A percentile compares a stretch with the other conserved stretches of the same genome.
phyloP scores from a whole-genome alignment of 2,797 vertebrate genomes.

The Sebastes flavidus region DNA sequence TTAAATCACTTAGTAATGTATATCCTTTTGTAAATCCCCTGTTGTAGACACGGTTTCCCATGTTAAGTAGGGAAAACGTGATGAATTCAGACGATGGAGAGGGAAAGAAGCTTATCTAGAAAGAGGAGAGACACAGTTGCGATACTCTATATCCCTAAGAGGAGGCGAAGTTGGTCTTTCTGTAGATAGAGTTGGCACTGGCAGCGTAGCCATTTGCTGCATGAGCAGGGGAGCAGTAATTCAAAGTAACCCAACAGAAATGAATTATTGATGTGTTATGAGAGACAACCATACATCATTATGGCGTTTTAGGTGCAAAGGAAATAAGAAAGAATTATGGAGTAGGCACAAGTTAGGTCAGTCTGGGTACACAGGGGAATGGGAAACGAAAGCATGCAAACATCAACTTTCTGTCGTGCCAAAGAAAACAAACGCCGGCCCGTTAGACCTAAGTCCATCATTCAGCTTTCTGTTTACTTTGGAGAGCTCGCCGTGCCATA shows the following conservation, averaged over 20 bases:
- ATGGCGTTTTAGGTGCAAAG: conserved; percentile 54
- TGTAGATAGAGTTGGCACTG: conserved; percentile 32
- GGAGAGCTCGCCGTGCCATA: conserved; percentile 14
- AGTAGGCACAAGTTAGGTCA: conserved; percentile 44
- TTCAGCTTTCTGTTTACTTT: conserved; percentile 45
- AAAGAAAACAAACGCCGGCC: conserved; percentile 30
- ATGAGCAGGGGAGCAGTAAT: conserved; percentile 36
- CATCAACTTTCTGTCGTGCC: conserved; percentile 4
- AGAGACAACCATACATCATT: conserved; percentile 66
- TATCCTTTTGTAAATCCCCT: not conserved
- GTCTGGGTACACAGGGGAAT: conserved; percentile 6
- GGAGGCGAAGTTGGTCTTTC: conserved; percentile 16
- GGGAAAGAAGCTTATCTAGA: conserved; percentile 31
- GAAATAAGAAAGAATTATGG: conserved; percentile 60
- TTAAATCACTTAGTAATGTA: not conserved
- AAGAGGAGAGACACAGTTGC: conserved; percentile 16
- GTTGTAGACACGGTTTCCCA: not conserved
- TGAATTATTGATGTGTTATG: conserved; percentile 63
- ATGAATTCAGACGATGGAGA: conserved; percentile 9
- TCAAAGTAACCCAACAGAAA: conserved; percentile 63
- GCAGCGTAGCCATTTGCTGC: conserved; percentile 30
- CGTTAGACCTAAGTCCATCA: conserved; percentile 31
- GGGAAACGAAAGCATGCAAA: not conserved
- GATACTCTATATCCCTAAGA: not conserved
- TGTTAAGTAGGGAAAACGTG: not conserved